Conservation (phyloP, 2,113 vertebrate genomes). For the Stegastes partitus region DNA sequence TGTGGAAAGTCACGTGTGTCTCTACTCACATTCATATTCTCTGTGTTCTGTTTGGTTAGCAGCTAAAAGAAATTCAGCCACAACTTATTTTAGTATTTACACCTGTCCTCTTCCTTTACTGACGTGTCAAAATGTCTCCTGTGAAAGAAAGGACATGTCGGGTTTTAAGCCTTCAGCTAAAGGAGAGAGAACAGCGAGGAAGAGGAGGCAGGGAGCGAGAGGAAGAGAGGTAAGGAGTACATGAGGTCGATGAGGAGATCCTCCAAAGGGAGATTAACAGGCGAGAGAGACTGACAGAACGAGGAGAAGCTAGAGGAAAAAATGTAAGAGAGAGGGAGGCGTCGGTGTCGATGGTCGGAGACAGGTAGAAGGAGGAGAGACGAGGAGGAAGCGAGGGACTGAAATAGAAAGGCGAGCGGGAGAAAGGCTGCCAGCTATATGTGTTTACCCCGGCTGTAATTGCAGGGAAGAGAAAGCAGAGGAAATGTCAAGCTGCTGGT, state of each 20-base stretch:
- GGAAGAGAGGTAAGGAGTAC: neutral
- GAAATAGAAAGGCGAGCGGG: conserved; percentile 56
- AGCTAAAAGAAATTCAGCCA: neutral
- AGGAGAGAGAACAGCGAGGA: neutral
- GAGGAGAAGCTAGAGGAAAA: neutral
- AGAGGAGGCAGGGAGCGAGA: neutral
- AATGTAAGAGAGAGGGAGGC: neutral
- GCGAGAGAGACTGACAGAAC: conserved; percentile 14
- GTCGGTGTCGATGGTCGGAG: conserved; percentile 5
- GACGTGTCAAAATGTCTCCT: neutral
- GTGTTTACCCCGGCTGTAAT: conserved; percentile 70
- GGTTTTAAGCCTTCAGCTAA: neutral
- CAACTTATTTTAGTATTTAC: neutral
- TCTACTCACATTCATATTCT: neutral
- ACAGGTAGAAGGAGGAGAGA: conserved; percentile 27
- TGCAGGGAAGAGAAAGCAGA: conserved; percentile 60
- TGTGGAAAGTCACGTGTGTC: no score
- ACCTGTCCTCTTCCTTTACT: neutral
- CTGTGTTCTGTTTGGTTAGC: neutral
- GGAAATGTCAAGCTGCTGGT: conserved; percentile 75
- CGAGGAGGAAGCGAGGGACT: conserved; percentile 9
- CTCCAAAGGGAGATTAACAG: conserved; percentile 35
- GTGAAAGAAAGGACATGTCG: neutral
- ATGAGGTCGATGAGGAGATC: conserved; percentile 1
- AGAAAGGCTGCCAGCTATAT: conserved; percentile 44